Base-by-base conservation (phyloP, 1,140 invertebrate species). In the Pentalonia nigronervosa region DNA sequence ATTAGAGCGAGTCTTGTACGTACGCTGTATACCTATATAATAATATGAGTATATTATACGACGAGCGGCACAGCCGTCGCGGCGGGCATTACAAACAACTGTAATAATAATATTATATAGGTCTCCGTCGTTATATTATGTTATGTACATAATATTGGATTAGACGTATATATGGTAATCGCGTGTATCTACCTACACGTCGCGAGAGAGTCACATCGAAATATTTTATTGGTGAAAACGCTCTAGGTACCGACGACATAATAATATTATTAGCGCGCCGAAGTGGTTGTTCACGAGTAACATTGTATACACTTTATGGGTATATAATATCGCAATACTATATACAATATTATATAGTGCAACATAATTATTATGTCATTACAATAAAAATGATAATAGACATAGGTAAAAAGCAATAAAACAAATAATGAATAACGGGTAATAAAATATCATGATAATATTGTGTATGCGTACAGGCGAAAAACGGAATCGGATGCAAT, bases 401-500 rank as follows among this genome's bases (percentile, higher is more conserved):
- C 67, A n/a, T 2, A 41, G 4, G 41, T 41, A 41, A 1, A 41
- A 41, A 41, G 41, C 41, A 41, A 41, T 41, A 41, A 41, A 41
- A 11, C 30, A 67, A 67, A 67, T 30, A 67, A 67, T n/a, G 14
- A 34, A 60, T 60, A 81, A 81, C 67, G 21, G 60, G 30, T 11
- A 67, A 67, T n/a, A 11, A 6, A 67, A n/a, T 34, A 56, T 56
- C 8, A 76, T 76, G 21, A 34, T 76, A n/a, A 76, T n/a, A 34
- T 76, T 76, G 23, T 76, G 67, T 83, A 41, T 84, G 30, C 23
- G 41, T 86, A 41, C 25, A 23, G 25, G 41, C 48, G 30, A 76
- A 67, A 76, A 76, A 76, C 60, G 60, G 60, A 76, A 76, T 76
- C 60, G 60, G 60, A 76, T 76, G 60, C 60, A 76, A 76, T 60